These are phyloP conservation scores for Homalodisca vitripennis DNA, from an alignment of 1,140 invertebrate species.

Conservation along the genomic window DNA sequence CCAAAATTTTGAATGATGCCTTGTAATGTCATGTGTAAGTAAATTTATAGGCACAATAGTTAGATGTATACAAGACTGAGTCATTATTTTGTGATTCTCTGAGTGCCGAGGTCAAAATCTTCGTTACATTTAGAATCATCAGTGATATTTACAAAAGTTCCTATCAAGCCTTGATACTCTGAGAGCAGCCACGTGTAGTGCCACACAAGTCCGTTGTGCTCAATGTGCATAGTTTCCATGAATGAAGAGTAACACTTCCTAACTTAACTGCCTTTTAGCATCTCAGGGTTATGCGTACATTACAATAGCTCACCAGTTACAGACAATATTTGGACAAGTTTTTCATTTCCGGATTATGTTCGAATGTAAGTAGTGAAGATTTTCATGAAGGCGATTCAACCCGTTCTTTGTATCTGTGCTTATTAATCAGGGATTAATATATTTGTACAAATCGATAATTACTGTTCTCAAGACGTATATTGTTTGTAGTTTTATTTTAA, in stretches of 20 bases:
- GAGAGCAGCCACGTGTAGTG: conserved; percentile 39
- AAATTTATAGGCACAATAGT: conserved; percentile 30
- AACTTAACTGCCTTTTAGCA: conserved; percentile 37
- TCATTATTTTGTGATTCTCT: conserved; percentile 34
- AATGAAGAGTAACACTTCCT: conserved; percentile 30
- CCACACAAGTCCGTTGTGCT: conserved; percentile 28
- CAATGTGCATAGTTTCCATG: conserved; percentile 30
- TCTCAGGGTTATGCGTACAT: conserved; percentile 39
- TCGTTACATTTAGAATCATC: conserved; percentile 37
- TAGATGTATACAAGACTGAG: conserved; percentile 31
- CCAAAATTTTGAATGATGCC: conserved; percentile 29
- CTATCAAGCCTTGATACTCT: conserved; percentile 42
- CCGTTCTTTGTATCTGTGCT: not conserved
- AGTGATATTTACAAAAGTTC: conserved; percentile 43
- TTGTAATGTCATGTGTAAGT: conserved; percentile 27
- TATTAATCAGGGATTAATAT: conserved; percentile 1
- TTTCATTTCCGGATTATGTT: not conserved
- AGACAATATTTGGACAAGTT: conserved; percentile 5
- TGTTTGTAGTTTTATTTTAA: conserved; percentile 10
- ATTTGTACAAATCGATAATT: not conserved
- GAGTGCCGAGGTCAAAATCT: conserved; percentile 33
- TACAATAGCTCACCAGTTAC: conserved; percentile 37
- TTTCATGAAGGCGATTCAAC: not conserved
- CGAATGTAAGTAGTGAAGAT: not conserved
- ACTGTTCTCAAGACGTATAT: not conserved